Percentiles rank a stretch among this genome's conserved stretches.
Evolutionary conservation across 2,888 invertebrate genomes (phyloP).

Genomic region (Amphimallon solstitiale): DNA sequence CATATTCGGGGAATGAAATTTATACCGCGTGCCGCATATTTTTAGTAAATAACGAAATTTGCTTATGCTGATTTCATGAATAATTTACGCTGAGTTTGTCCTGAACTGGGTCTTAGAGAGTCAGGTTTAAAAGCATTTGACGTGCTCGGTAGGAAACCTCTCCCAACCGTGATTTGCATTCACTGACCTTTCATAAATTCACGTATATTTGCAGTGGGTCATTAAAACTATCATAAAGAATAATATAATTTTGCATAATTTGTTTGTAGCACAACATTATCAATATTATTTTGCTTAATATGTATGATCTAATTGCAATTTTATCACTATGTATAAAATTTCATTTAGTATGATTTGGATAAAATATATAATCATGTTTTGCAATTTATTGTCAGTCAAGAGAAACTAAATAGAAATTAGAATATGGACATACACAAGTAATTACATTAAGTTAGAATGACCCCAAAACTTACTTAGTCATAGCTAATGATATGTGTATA

Average conservation of each 20-base stretch:
- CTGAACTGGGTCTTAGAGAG: background rate
- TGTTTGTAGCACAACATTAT: no score
- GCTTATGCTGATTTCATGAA: slow-evolving; percentile 23
- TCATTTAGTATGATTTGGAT: no score
- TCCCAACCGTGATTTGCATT: slow-evolving; percentile 11
- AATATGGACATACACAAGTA: no score
- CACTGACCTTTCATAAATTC: slow-evolving; percentile 19
- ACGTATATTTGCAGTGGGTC: slow-evolving; percentile 3
- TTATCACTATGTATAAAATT: no score
- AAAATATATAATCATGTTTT: no score
- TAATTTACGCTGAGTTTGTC: slow-evolving; percentile 19
- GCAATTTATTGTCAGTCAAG: no score
- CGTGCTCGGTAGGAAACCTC: slow-evolving; percentile 5
- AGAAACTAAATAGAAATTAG: no score
- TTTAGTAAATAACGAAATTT: slow-evolving; percentile 17
- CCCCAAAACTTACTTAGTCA: no score
- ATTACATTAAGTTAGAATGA: no score
- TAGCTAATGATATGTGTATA: no score
- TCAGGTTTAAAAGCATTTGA: slow-evolving; percentile 15
- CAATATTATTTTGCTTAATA: no score
- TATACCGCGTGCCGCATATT: slow-evolving; percentile 3
- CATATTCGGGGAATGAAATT: slow-evolving; percentile 14
- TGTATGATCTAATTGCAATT: no score
- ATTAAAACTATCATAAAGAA: slow-evolving; percentile 10
- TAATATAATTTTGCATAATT: background rate